These are phyloP conservation scores for Lerema accius DNA, from an alignment of 1,140 invertebrate genomes.

Conservation along the genomic window DNA sequence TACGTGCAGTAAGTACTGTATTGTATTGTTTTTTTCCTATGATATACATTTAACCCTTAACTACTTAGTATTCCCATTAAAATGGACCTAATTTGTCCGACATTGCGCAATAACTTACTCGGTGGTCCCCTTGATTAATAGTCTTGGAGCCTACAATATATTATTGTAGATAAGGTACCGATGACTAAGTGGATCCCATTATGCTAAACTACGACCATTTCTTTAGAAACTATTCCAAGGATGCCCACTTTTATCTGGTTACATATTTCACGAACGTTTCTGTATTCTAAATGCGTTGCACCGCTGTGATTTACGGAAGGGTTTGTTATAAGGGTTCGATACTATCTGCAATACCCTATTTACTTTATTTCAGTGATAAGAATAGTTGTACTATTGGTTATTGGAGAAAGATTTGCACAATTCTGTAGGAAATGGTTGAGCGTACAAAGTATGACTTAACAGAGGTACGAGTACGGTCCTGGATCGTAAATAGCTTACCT, in stretches of 20 bases:
- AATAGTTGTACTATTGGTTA: not conserved
- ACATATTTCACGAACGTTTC: constrained; percentile 41
- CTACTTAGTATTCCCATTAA: not conserved
- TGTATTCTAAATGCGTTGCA: constrained; percentile 30
- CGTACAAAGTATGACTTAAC: too few species aligned
- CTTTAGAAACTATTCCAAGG: constrained; percentile 42
- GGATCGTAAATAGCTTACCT: too few species aligned
- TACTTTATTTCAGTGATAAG: constrained; percentile 25
- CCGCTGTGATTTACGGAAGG: constrained; percentile 29
- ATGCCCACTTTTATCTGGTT: constrained; percentile 41
- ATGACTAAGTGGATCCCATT: constrained; percentile 46
- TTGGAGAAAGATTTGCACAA: not conserved
- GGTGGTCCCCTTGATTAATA: constrained; percentile 29
- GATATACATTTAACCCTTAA: too few species aligned
- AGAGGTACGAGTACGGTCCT: too few species aligned
- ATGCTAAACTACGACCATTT: constrained; percentile 41
- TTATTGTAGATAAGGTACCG: constrained; percentile 36
- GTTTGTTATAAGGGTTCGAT: constrained; percentile 22
- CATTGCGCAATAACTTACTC: constrained; percentile 13
- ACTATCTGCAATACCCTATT: constrained; percentile 24
- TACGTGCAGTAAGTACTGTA: too few species aligned
- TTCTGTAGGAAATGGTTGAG: too few species aligned
- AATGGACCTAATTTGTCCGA: constrained; percentile 4
- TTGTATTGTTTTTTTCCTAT: too few species aligned
- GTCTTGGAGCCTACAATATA: constrained; percentile 34